Evolutionary conservation across 2,888 invertebrate species (phyloP).

Genomic region (Cosmorhoe ocellata): DNA sequence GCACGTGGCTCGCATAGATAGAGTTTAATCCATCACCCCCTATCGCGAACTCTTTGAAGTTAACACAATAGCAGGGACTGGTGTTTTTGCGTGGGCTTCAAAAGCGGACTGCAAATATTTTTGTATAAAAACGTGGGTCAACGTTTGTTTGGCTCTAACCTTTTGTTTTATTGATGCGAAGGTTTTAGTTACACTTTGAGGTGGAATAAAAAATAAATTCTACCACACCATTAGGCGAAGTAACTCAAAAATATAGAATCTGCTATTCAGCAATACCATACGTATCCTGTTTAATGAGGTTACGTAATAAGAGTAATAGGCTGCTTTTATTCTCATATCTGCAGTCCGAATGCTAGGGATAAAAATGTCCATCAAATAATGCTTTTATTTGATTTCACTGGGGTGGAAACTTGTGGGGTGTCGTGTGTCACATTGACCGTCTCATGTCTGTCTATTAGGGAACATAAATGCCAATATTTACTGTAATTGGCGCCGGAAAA

Average conservation of each 20-base stretch:
- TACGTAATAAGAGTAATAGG: too few species aligned
- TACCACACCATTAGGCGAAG: too few species aligned
- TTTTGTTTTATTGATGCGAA: not conserved
- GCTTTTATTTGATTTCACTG: slow-evolving; percentile 68
- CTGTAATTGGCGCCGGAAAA: slow-evolving; percentile 50
- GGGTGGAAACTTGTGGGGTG: slow-evolving; percentile 57
- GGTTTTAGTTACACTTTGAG: too few species aligned
- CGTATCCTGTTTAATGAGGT: too few species aligned
- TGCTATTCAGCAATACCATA: too few species aligned
- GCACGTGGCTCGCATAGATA: slow-evolving; percentile 68
- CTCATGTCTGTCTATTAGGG: slow-evolving; percentile 66
- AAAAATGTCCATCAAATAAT: slow-evolving; percentile 50
- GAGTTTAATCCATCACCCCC: slow-evolving; percentile 70
- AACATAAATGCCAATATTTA: slow-evolving; percentile 60
- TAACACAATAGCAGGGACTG: slow-evolving; percentile 49
- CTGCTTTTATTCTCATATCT: slow-evolving; percentile 38
- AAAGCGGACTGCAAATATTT: slow-evolving; percentile 27
- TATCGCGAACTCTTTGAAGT: slow-evolving; percentile 66
- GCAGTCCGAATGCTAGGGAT: slow-evolving; percentile 43
- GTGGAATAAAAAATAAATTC: too few species aligned
- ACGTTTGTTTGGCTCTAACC: not conserved
- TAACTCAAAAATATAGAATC: too few species aligned
- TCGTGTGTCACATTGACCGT: slow-evolving; percentile 66
- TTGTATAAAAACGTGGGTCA: slow-evolving; percentile 18
- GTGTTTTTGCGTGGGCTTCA: slow-evolving; percentile 37